These are phyloP conservation scores for Urosaurus nigricauda DNA, from an alignment of 2,797 vertebrate species.

Conservation along the genomic window DNA sequence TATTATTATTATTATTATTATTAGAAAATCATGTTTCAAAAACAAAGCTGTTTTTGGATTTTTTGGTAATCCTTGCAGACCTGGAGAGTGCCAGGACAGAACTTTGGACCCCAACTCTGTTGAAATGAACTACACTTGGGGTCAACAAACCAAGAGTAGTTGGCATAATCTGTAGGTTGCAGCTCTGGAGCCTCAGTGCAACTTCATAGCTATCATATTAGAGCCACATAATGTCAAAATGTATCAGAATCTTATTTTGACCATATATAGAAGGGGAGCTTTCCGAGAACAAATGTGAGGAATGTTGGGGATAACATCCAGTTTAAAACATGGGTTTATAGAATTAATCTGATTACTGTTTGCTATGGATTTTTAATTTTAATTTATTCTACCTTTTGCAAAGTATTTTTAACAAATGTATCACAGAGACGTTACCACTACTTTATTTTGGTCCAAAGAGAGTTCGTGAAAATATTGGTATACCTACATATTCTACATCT, in stretches of 20 bases:
- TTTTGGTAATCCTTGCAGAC: too few species aligned
- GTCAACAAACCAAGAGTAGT: neutral
- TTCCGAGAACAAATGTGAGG: conserved; percentile 6
- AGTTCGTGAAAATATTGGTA: conserved; percentile 35
- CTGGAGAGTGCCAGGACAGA: too few species aligned
- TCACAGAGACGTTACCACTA: conserved; percentile 1
- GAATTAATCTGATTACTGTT: conserved; percentile 10
- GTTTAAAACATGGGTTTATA: conserved; percentile 16
- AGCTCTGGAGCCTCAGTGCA: neutral
- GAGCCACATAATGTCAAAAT: conserved; percentile 9
- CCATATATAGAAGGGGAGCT: conserved; percentile 23
- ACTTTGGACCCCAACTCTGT: too few species aligned
- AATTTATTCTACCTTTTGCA: neutral
- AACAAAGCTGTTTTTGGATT: too few species aligned
- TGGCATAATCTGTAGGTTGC: neutral
- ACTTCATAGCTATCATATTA: neutral
- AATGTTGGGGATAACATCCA: conserved; percentile 4
- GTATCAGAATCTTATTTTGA: conserved; percentile 30
- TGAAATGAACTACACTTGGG: too few species aligned
- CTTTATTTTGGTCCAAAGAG: conserved; percentile 28
- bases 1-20: too few species aligned
- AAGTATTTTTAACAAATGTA: conserved; percentile 29
- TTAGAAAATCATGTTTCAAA: too few species aligned
- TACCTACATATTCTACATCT: neutral
- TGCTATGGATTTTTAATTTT: conserved; percentile 27